Evolutionary conservation across 2,888 invertebrate genomes (phyloP).

Genomic region (Drosophila pseudotalamancana): DNA sequence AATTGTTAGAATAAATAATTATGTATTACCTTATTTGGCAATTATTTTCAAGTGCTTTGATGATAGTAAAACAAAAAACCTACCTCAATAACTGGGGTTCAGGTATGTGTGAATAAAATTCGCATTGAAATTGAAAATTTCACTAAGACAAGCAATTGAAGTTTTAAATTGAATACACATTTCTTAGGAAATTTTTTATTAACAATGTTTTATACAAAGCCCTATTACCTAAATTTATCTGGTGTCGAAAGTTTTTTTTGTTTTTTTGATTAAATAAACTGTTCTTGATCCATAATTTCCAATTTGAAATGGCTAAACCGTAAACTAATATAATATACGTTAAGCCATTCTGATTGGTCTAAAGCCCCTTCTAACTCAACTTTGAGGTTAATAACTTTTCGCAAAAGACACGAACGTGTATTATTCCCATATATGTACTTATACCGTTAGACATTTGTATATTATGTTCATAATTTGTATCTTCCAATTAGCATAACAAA

Average conservation of each 20-base stretch:
- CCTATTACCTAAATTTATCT: too few species aligned
- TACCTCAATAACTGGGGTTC: slow-evolving; percentile 56
- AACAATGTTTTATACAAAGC: too few species aligned
- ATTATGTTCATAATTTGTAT: slow-evolving; percentile 33
- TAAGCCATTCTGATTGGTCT: slow-evolving; percentile 1
- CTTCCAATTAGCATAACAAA: slow-evolving; percentile 34
- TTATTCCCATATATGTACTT: background rate
- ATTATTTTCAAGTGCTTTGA: slow-evolving; percentile 21
- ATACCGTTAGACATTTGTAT: slow-evolving; percentile 17
- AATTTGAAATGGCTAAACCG: too few species aligned
- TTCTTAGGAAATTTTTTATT: too few species aligned
- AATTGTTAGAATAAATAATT: background rate
- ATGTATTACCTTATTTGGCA: slow-evolving; percentile 8
- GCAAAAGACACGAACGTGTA: background rate
- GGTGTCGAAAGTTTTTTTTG: too few species aligned
- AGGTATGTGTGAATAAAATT: slow-evolving; percentile 13
- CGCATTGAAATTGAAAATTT: too few species aligned
- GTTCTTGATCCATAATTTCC: too few species aligned
- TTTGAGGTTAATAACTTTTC: background rate
- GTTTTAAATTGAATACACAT: too few species aligned
- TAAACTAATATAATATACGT: too few species aligned
- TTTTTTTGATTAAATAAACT: too few species aligned
- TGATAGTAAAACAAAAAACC: slow-evolving; percentile 41
- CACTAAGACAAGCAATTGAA: too few species aligned
- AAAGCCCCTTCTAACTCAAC: background rate